Percentiles rank a stretch among this genome's conserved stretches.
These are phyloP conservation scores for Hybognathus amarus DNA, from an alignment of 2,797 vertebrate species.

Conservation along the genomic window DNA sequence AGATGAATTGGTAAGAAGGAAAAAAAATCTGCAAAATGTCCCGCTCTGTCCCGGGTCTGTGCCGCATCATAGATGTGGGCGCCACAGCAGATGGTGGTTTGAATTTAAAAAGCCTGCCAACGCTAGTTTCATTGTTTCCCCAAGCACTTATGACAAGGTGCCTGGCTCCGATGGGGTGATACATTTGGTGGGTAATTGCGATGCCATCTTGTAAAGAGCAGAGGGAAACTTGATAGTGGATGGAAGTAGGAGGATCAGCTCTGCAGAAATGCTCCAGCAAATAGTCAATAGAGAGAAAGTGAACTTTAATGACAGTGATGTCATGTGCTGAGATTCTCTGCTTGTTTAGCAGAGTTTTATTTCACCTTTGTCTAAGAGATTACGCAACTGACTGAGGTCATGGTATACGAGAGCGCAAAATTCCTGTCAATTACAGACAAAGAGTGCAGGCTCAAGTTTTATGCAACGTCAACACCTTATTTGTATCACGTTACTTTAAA, in stretches of 20 bases:
- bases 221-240: conserved; percentile 12
- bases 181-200: conserved; percentile 53
- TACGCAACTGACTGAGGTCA: conserved; percentile 36
- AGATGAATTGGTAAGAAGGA: conserved; percentile 39
- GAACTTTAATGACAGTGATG: conserved; percentile 27
- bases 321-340: conserved; percentile 22
- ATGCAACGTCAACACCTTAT: conserved; percentile 19
- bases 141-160: conserved; percentile 45
- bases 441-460: conserved; percentile 18
- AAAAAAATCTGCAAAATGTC: conserved; percentile 43
- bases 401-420: conserved; percentile 37
- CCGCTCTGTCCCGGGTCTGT: conserved; percentile 21
- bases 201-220: conserved; percentile 45
- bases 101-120: conserved; percentile 47
- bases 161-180: conserved; percentile 35
- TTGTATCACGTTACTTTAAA: conserved; percentile 32
- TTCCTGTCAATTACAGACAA: conserved; percentile 43
- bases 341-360: conserved; percentile 25
- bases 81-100: conserved; percentile 43
- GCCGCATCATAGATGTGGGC: conserved; percentile 33
- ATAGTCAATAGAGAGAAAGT: conserved; percentile 20
- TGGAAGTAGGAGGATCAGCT: conserved; percentile 31
- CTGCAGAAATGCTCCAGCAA: conserved; percentile 31
- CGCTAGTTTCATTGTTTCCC: conserved; percentile 50
- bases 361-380: conserved; percentile 37